Evolutionary conservation across 2,113 vertebrate species (phyloP), one percentile per base, ranked within the genome.

Genomic region (Sceloporus tristichus): DNA sequence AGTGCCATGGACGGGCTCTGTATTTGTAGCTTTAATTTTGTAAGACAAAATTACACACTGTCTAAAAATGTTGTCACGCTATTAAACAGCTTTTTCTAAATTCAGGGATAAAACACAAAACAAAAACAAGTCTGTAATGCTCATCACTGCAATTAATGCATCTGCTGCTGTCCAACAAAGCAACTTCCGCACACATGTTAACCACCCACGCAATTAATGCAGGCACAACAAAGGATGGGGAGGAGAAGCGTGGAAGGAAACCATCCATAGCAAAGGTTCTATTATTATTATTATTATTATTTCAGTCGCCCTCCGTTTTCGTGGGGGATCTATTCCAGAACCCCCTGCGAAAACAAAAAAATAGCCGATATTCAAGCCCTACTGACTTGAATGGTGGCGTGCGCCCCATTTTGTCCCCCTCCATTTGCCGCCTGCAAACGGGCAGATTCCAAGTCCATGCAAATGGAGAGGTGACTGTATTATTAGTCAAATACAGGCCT

Each of bases 61-160:
- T 87, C 91, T 92, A 92, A 93, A 11, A 48, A 94, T 92, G 9
- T 93, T 92, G 92, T 19, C 27, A 59, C 42, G 92, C 90, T 73
- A 56, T 88, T 83, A 10, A 76, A 92, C 95, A 93, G 91, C 92
- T 93, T 90, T 92, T 34, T 95, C 79, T 90, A 91, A 90, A 94
- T 90, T 87, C 84, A 90, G 88, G 56, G 90, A 84, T 34, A 71
- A 84, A 91, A 92, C 76, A 88, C 87, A 88, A 21, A 16, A 86
- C 23, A 59, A 86, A 94, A 84, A 81, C 92, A 89, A 34, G 34
- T 34, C 34, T 34, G 34, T 34, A 34, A 3, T 40, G 23, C 13
- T 92, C 92, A 94, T 93, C 92, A 91, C 0, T 89, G 87, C 90
- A 91, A 94, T 95, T 93, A 94, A 92, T 75, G 89, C 94, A 87